A percentile compares a stretch with the other conserved stretches of the same genome.
Conservation (phyloP, 2,113 vertebrate species). For the Cervus canadensis region DNA sequence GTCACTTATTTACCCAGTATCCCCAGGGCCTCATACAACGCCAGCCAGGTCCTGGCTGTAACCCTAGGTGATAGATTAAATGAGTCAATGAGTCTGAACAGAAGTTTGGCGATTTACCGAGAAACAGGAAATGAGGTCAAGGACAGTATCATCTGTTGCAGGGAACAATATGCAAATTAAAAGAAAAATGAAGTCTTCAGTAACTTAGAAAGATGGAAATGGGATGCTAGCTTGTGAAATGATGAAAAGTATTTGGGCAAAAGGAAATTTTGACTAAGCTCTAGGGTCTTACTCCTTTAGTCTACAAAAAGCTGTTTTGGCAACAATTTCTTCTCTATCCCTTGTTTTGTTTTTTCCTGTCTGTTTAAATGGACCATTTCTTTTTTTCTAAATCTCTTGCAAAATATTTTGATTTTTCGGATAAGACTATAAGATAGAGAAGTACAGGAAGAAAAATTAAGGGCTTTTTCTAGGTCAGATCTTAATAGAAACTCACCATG, state of each 20-base stretch:
- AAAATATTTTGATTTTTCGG: constrained; percentile 50
- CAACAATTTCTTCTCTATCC: background rate
- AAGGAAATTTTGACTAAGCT: background rate
- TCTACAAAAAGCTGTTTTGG: background rate
- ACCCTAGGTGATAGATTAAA: background rate
- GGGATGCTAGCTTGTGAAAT: background rate
- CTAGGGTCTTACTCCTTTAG: background rate
- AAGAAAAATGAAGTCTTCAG: background rate
- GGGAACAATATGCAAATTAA: background rate
- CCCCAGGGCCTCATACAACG: too few species aligned
- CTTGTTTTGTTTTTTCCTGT: background rate
- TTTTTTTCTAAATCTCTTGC: background rate
- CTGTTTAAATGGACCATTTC: background rate
- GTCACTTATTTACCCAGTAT: background rate
- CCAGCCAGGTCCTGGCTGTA: background rate
- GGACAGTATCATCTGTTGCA: background rate
- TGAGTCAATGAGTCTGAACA: background rate
- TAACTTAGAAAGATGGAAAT: background rate
- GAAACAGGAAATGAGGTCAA: background rate
- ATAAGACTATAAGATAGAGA: background rate
- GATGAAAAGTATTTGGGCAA: background rate
- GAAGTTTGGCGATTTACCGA: background rate
- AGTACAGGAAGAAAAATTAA: background rate
- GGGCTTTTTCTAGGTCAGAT: constrained; percentile 53
- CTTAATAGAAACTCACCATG: constrained; percentile 22